These are phyloP conservation scores for Torymus texanus DNA, from an alignment of 2,888 invertebrate species.

Conservation along the genomic window DNA sequence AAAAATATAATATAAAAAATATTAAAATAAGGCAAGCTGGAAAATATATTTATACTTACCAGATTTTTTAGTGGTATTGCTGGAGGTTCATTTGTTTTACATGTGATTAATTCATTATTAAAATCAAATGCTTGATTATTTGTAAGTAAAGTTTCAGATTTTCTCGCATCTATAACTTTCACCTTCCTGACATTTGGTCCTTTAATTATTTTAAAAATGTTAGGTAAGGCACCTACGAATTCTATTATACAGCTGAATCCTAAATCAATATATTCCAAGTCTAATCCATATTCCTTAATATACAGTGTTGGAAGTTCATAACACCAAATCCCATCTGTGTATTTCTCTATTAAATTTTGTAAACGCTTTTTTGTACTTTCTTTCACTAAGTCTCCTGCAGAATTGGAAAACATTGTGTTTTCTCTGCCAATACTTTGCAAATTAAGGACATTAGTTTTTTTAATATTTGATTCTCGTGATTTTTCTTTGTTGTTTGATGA, in stretches of 20 bases:
- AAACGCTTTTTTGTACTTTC: constrained; percentile 62
- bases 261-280: constrained; percentile 66
- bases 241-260: constrained; percentile 62
- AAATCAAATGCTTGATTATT: neutral
- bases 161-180: constrained; percentile 29
- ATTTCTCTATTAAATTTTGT: constrained; percentile 64
- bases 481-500: neutral
- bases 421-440: neutral
- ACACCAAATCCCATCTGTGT: constrained; percentile 70
- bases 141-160: neutral
- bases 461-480: neutral
- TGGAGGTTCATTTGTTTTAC: neutral
- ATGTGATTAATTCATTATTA: neutral
- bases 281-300: constrained; percentile 62
- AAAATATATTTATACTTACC: constrained; percentile 18
- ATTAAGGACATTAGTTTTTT: neutral
- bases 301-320: constrained; percentile 66
- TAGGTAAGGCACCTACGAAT: constrained; percentile 43
- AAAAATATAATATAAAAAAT: neutral
- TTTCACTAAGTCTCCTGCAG: constrained; percentile 53
- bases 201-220: constrained; percentile 36
- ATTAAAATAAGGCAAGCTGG: neutral
- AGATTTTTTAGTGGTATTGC: constrained; percentile 13
- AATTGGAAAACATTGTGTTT: neutral
- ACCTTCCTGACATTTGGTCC: constrained; percentile 15